Base-by-base conservation (phyloP, 2,888 invertebrate species). In the Leptinotarsa juncta region DNA sequence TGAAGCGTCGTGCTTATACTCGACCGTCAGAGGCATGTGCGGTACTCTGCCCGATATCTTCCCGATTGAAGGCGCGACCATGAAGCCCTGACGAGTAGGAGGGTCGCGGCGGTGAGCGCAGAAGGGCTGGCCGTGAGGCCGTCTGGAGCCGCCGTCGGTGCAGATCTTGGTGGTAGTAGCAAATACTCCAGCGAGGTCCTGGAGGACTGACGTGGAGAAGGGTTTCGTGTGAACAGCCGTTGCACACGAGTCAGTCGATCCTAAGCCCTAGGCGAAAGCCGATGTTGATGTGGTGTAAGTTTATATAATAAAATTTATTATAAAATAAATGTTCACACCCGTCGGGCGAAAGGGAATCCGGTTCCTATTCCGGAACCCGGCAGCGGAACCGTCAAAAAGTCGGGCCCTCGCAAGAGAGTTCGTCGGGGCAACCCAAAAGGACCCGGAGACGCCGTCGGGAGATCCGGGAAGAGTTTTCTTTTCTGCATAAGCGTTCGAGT, bases 91-190 rank as follows among this genome's bases (percentile, higher is more conserved):
- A 90, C 89, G 91, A 91, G 92, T 92, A 91, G 90, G 91, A 87
- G 84, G 85, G 86, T 86, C 87, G 87, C 87, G 86, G 86, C 86
- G 88, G 86, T 90, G 90, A 85, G 92, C 91, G 89, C 89, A 86
- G 91, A 92, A 92, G 91, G 90, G 88, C 87, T 88, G 90, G 89
- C 90, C 89, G 90, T 87, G 87, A 88, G 89, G 87, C 87, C 86
- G 88, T 86, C 88, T 89, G 88, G 89, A 89, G 89, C 89, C 88
- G 86, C 89, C 89, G 88, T 88, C 23, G 81, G 91, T 88, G 88
- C 89, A 88, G 88, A 92, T 91, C 91, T 92, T 92, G 91, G 91
- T 92, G 82, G 84, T 82, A 83, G 92, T 92, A 92, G 91, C 92
- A 92, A 92, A 91, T 91, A 92, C 90, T 91, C 91, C 88, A 91